A percentile compares a stretch with the other conserved stretches of the same genome.
phyloP scores from a whole-genome alignment of 2,113 vertebrate genomes.

The Microcebus tavaratra region DNA sequence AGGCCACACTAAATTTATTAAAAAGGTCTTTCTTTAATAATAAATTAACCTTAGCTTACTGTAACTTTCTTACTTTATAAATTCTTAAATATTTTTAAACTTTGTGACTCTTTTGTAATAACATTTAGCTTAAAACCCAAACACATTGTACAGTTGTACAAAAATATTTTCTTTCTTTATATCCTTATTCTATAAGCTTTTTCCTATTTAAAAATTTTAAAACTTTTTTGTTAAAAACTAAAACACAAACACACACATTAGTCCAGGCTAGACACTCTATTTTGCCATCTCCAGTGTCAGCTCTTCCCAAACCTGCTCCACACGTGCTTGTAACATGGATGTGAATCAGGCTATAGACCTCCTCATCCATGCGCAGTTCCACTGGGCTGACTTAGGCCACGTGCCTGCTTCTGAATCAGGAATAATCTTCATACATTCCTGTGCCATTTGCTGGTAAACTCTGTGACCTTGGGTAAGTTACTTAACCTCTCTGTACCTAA shows the following conservation, averaged over 20 bases:
- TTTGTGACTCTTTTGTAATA: not conserved
- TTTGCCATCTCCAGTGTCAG: not conserved
- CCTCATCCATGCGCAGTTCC: not conserved
- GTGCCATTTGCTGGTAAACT: not conserved
- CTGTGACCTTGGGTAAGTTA: not conserved
- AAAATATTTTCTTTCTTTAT: not conserved
- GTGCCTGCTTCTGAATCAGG: not conserved
- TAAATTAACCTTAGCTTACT: not conserved
- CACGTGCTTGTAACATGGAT: not conserved
- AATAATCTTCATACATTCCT: not conserved
- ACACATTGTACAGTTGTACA: not conserved
- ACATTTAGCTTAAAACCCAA: not conserved
- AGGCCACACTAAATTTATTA: not conserved
- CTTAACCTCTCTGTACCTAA: not conserved
- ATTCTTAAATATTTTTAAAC: not conserved
- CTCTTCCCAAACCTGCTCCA: not conserved
- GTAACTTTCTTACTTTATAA: not conserved
- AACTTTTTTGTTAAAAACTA: not conserved
- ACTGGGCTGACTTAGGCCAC: not conserved
- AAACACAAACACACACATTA: not conserved
- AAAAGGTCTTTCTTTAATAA: not conserved
- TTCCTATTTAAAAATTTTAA: not conserved
- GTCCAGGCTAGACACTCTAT: not conserved
- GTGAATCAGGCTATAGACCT: rapidly evolving
- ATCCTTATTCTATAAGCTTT: not conserved